Evolutionary conservation across 2,888 invertebrate species (phyloP).

Genomic region (Stegana nigrithorax): DNA sequence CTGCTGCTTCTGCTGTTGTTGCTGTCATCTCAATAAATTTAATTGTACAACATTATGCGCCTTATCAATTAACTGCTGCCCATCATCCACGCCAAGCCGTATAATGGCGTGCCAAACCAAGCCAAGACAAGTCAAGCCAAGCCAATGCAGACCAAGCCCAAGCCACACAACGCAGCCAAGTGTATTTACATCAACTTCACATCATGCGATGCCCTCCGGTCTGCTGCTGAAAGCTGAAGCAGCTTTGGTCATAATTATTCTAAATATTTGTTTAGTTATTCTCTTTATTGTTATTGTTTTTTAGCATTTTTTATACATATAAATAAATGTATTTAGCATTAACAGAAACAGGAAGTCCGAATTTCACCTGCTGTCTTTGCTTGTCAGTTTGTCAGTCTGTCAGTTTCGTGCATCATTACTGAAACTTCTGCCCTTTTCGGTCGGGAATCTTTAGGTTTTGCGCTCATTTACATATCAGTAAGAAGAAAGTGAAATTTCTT

Average conservation of each 20-base stretch:
- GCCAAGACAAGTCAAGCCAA: no score
- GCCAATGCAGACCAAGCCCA: no score
- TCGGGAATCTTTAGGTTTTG: background rate
- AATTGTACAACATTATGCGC: slow-evolving; percentile 52
- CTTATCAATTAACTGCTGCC: slow-evolving; percentile 3
- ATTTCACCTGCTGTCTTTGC: slow-evolving; percentile 49
- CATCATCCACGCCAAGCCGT: no score
- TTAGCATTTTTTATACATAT: background rate
- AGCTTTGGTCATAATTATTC: slow-evolving; percentile 48
- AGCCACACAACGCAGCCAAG: background rate
- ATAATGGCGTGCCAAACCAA: no score
- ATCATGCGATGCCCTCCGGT: slow-evolving; percentile 17
- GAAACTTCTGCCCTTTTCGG: slow-evolving; percentile 21
- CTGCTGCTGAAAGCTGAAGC: slow-evolving; percentile 16
- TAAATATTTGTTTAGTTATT: slow-evolving; percentile 39
- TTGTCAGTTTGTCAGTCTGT: slow-evolving; percentile 26
- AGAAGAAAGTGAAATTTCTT: slow-evolving; percentile 52
- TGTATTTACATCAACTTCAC: background rate
- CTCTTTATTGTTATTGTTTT: slow-evolving; percentile 16
- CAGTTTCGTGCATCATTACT: background rate
- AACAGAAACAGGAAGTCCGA: slow-evolving; percentile 50
- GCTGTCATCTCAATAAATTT: slow-evolving; percentile 54
- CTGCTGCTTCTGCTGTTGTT: slow-evolving; percentile 25
- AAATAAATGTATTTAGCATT: background rate
- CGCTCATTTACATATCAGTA: no score